phyloP scores from a whole-genome alignment of 2,888 invertebrate species.

The Aethes cnicana region DNA sequence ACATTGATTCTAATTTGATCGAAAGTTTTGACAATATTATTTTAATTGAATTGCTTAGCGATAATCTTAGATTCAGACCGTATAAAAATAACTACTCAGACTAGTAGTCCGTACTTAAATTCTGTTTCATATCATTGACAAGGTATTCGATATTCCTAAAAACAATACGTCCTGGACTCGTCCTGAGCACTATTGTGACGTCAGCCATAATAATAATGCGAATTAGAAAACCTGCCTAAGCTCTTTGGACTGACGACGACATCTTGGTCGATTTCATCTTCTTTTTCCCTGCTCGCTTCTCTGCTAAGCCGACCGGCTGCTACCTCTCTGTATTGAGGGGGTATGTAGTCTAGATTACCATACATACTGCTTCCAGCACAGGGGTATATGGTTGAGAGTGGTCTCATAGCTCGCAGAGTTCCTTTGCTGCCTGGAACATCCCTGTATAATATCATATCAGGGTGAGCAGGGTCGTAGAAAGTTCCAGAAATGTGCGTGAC shows the following conservation, averaged over 20 bases:
- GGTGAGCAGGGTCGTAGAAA: constrained; percentile 72
- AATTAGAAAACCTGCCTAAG: constrained; percentile 64
- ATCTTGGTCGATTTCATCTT: constrained; percentile 54
- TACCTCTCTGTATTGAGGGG: constrained; percentile 54
- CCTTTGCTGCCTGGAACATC: constrained; percentile 64
- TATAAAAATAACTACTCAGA: constrained; percentile 3
- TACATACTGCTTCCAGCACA: constrained; percentile 71
- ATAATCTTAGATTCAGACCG: too few relatives aligned
- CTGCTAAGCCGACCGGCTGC: constrained; percentile 45
- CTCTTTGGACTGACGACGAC: constrained; percentile 70
- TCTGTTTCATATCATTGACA: not conserved
- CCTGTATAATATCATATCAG: constrained; percentile 74
- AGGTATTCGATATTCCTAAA: constrained; percentile 40
- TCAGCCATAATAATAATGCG: constrained; percentile 74
- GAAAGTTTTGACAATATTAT: too few relatives aligned
- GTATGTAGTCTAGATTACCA: constrained; percentile 66
- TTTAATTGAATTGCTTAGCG: too few relatives aligned
- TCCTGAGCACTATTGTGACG: constrained; percentile 46
- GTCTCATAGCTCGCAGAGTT: constrained; percentile 71
- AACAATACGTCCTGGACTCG: constrained; percentile 58
- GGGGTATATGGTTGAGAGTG: constrained; percentile 72
- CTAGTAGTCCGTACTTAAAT: constrained; percentile 5
- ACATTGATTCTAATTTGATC: too few relatives aligned
- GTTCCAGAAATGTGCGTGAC: constrained; percentile 75
- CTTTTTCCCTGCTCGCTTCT: constrained; percentile 47